Evolutionary conservation across 2,888 invertebrate genomes (phyloP).

Genomic region (Neoascia interrupta): DNA sequence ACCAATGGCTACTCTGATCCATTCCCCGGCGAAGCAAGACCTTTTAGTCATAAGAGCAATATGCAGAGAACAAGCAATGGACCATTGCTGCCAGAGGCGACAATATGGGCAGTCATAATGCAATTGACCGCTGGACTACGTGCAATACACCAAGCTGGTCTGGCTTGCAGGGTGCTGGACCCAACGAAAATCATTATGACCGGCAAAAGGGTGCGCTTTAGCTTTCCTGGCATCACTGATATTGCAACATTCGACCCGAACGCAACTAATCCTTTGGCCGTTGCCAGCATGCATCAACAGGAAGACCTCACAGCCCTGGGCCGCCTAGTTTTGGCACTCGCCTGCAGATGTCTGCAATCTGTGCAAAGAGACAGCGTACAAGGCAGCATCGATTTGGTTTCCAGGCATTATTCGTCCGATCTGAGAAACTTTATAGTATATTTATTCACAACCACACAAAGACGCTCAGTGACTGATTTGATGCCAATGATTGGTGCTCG

Average conservation of each 20-base stretch:
- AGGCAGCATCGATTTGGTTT: slow-evolving; percentile 92
- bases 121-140: slow-evolving; percentile 96
- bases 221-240: slow-evolving; percentile 90
- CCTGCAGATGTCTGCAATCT: slow-evolving; percentile 94
- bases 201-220: slow-evolving; percentile 89
- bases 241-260: slow-evolving; percentile 88
- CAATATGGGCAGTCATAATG: slow-evolving; percentile 97
- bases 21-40: slow-evolving; percentile 88
- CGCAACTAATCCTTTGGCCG: slow-evolving; percentile 83
- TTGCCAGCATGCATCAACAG: slow-evolving; percentile 87
- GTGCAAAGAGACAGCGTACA: slow-evolving; percentile 92
- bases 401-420: slow-evolving; percentile 94
- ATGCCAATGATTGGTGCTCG: slow-evolving; percentile 99
- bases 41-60: slow-evolving; percentile 80
- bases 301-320: slow-evolving; percentile 96
- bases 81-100: slow-evolving; percentile 90
- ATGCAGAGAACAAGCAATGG: slow-evolving; percentile 83
- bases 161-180: slow-evolving; percentile 89
- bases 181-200: slow-evolving; percentile 94
- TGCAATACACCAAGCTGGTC: slow-evolving; percentile 89
- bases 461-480: slow-evolving; percentile 94
- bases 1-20: slow-evolving; percentile 87
- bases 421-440: slow-evolving; percentile 95
- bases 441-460: slow-evolving; percentile 84
- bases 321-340: slow-evolving; percentile 92